Evolutionary conservation across 23 tunicate genomes (phyloP), one percentile per base, ranked within the genome.

Genomic region (Styela plicata): DNA sequence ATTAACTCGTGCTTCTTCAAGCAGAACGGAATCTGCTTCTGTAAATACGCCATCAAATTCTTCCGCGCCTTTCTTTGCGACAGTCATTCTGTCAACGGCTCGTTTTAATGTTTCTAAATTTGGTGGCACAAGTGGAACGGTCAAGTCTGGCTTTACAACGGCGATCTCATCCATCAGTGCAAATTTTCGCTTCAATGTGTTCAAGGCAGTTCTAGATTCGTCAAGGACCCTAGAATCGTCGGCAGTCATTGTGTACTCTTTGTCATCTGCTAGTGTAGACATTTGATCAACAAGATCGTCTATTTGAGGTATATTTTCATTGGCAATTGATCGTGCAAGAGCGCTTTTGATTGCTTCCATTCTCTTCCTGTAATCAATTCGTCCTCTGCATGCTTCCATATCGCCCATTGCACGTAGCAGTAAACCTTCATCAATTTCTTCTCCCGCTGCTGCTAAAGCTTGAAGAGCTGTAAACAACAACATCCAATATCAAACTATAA

Each of bases 261-360:
- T 44, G 34, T 84, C 88, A n/a, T 64, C 82, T 26, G 88, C 44
- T 27, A 89, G 53, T 17, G 44, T 81, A 24, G 83, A 87, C 94
- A 89, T 89, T 74, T 89, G 94, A n/a, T 89, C 88, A 7, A 89
- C 80, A 16, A 89, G 70, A 44, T 89, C 94, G 20, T 82, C 85
- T n/a, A 84, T 24, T 74, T 89, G 94, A 0, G 89, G 73, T 24
- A 89, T 35, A 53, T 89, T 89, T 70, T 89, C 94, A 0, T 79
- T 85, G 27, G 74, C 67, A 16, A 79, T 74, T 73, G 76, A 68
- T 2, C 89, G 36, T 2, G 83, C 75, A 33, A 89, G 83, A 2
- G 94, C 94, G 63, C 85, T 89, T 83, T 89, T 89, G 52, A 89
- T 80, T 62, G 75, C 69, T 71, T 89, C 94, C 94, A 89, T 89